Evolutionary conservation across 2,797 vertebrate species (phyloP), one percentile per base, ranked within the genome.

Genomic region (Neosilurus mollespiculum): DNA sequence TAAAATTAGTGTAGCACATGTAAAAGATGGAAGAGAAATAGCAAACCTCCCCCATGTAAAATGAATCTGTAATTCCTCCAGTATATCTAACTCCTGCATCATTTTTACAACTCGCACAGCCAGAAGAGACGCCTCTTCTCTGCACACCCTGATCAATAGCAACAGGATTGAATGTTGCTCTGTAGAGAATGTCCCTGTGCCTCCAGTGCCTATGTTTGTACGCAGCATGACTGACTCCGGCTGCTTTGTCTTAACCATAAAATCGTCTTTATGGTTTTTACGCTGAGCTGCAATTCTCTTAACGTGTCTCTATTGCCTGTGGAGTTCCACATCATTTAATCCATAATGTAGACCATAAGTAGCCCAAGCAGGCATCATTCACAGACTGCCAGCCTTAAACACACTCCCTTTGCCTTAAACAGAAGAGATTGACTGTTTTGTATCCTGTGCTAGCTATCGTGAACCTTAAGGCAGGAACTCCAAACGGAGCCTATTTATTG

Each of bases 311-410:
- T 54, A 49, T 76, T 51, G 51, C 64, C 66, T 20, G 61, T 59
- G 54, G 77, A 84, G 86, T 84, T 88, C 82, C 83, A 80, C 82
- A 81, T 81, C 73, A 77, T 84, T 85, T 80, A 79, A 79, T 71
- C 59, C 56, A 62, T 85, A 85, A 85, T 83, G 78, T 83, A 76
- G 80, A 72, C 76, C 43, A 61, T 78, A 83, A 85, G 59, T 64
- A 43, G 53, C 20, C 76, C 65, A 26, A 12, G 67, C 71, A 26
- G 58, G 65, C 84, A 77, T 87, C 67, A 75, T 86, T 88, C 81
- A 84, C 59, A 34, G 51, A 22, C 62, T 10, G n/a, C 26, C 51
- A 11, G 62, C 53, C 26, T 67, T 67, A 37, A 76, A 78, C 76
- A 62, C 18, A 56, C 72, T 81, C 53, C 53, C 81, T 81, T 56